Evolutionary conservation across 2,113 vertebrate species (phyloP).

Genomic region (Ceyx melanurus): DNA sequence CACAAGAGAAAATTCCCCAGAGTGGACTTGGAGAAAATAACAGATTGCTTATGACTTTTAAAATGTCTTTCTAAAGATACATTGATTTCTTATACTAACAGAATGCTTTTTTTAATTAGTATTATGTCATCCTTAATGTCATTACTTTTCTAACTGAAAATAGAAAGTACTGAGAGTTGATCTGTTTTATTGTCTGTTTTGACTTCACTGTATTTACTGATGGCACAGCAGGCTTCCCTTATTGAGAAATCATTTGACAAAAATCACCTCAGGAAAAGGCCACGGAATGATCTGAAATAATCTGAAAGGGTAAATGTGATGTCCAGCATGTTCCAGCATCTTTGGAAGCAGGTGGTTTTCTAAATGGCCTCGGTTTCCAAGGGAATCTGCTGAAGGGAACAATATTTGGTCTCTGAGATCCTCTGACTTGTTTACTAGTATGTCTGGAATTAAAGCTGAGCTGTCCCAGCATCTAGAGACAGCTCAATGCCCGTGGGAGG

Average conservation of each 20-base stretch:
- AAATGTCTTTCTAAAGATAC: background rate
- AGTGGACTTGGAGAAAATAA: background rate
- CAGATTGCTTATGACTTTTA: background rate
- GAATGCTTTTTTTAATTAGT: background rate
- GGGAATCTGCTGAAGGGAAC: background rate
- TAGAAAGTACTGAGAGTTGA: background rate
- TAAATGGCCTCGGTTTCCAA: background rate
- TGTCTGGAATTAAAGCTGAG: background rate
- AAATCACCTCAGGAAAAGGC: background rate
- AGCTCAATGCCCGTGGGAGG: background rate
- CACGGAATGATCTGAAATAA: background rate
- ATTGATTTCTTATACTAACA: background rate
- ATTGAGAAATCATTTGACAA: background rate
- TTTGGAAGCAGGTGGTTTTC: background rate
- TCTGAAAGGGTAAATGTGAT: background rate
- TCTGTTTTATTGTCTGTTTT: background rate
- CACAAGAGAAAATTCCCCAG: background rate
- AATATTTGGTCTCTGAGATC: background rate
- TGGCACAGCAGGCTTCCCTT: background rate
- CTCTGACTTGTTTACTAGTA: background rate
- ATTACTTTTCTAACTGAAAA: background rate
- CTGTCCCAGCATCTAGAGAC: background rate
- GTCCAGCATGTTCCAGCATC: background rate
- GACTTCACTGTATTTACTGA: background rate
- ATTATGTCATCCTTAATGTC: background rate